phyloP scores from a whole-genome alignment of 2,888 invertebrate genomes.

The Dendrolimus houi region DNA sequence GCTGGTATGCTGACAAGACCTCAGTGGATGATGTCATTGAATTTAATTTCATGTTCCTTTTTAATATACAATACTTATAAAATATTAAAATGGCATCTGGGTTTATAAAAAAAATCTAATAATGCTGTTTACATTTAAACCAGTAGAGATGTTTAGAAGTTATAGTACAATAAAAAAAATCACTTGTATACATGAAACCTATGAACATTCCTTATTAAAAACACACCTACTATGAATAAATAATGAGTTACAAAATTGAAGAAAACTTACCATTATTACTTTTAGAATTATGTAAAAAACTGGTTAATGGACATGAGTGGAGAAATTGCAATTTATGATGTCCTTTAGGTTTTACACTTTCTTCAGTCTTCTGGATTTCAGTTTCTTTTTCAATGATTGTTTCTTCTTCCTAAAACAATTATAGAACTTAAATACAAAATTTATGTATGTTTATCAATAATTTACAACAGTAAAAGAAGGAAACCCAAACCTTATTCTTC shows the following conservation, averaged over 20 bases:
- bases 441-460: no score
- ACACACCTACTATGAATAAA: no score
- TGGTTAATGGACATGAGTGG: conserved; percentile 55
- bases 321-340: conserved; percentile 55
- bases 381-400: conserved; percentile 57
- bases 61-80: no score
- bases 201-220: neutral
- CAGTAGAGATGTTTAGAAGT: no score
- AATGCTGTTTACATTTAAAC: no score
- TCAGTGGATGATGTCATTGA: no score
- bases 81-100: no score
- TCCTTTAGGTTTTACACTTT: conserved; percentile 45
- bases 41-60: no score
- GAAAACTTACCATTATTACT: conserved; percentile 42
- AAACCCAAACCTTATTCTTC: conserved; percentile 44
- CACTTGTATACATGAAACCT: conserved; percentile 1
- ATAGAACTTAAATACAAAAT: no score
- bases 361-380: conserved; percentile 54
- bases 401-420: conserved; percentile 40
- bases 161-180: neutral
- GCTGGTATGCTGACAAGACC: no score
- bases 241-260: conserved; percentile 4
- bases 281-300: conserved; percentile 49
- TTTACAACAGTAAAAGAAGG: neutral
- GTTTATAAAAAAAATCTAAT: no score